These are phyloP conservation scores for Platalea minor DNA, from an alignment of 2,797 vertebrate species.

Conservation along the genomic window DNA sequence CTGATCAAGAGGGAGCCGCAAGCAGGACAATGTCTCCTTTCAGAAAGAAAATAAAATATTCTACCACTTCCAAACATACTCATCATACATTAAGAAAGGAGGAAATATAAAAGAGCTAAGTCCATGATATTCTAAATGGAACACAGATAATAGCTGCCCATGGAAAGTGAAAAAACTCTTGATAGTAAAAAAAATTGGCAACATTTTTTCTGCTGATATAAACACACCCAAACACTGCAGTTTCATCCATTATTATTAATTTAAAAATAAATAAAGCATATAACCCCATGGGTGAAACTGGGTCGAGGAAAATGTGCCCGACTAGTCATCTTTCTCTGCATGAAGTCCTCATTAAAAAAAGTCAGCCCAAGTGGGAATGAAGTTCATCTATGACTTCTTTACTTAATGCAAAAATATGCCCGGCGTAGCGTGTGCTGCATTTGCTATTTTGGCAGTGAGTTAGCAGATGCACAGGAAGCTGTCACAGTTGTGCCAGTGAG, in stretches of 20 bases:
- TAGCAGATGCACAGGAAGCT: not conserved
- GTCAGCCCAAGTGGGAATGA: not conserved
- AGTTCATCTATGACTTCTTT: slow-evolving; percentile 22
- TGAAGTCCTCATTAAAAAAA: slow-evolving; percentile 41
- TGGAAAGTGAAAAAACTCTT: not conserved
- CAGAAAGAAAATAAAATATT: not conserved
- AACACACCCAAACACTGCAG: not conserved
- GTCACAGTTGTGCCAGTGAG: not conserved
- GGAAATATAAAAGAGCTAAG: not conserved
- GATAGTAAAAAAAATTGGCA: not conserved
- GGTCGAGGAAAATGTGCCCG: not conserved
- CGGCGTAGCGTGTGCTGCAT: slow-evolving; percentile 1
- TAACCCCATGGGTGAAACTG: not conserved
- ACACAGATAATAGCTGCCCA: not conserved
- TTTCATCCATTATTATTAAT: not conserved
- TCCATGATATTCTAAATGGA: not conserved
- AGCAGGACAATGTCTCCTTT: not conserved
- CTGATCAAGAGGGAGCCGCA: not conserved
- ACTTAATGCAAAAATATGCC: not conserved
- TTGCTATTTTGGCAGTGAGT: not conserved
- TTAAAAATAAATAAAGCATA: not conserved
- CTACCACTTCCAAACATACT: not conserved
- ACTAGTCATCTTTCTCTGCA: slow-evolving; percentile 1
- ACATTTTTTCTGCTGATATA: not conserved
- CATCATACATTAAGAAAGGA: not conserved